A percentile compares a stretch with the other conserved stretches of the same genome.
Conservation (phyloP, 2,797 vertebrate species). For the Enteromius afrohamiltoni region DNA sequence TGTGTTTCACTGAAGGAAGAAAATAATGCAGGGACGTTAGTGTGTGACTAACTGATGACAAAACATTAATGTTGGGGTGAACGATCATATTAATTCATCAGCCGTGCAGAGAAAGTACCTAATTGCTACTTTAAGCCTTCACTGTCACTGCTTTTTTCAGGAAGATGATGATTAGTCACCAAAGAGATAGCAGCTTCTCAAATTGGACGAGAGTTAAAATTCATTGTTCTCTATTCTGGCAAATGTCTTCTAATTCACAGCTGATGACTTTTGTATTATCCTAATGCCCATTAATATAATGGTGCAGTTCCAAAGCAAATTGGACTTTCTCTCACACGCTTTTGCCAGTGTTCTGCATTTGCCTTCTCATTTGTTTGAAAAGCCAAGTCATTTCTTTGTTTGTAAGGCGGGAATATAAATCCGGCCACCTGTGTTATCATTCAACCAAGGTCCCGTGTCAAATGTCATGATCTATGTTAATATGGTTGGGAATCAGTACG, state of each 20-base stretch:
- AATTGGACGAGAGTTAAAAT: neutral
- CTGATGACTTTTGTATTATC: constrained; percentile 8
- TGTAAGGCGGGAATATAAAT: constrained; percentile 6
- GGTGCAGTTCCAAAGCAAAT: constrained; percentile 1
- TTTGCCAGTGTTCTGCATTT: constrained; percentile 11
- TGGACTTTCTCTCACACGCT: neutral
- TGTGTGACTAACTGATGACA: neutral
- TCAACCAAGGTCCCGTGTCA: neutral
- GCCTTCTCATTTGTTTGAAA: constrained; percentile 41
- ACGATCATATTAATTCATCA: neutral
- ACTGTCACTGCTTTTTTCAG: constrained; percentile 11
- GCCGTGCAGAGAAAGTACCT: neutral
- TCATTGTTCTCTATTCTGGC: neutral
- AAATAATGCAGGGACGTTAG: neutral
- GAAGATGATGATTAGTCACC: neutral
- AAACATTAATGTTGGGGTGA: neutral
- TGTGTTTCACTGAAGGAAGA: neutral
- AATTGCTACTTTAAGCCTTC: neutral
- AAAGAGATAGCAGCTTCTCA: neutral
- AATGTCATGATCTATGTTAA: neutral
- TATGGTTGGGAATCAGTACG: constrained; percentile 36
- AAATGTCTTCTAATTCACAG: constrained; percentile 12
- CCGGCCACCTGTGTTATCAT: neutral
- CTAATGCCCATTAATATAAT: neutral
- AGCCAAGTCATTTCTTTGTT: neutral